Percentiles rank a stretch among this genome's conserved stretches.
phyloP scores from a whole-genome alignment of 2,888 invertebrate genomes.

The Lamproptera curius region DNA sequence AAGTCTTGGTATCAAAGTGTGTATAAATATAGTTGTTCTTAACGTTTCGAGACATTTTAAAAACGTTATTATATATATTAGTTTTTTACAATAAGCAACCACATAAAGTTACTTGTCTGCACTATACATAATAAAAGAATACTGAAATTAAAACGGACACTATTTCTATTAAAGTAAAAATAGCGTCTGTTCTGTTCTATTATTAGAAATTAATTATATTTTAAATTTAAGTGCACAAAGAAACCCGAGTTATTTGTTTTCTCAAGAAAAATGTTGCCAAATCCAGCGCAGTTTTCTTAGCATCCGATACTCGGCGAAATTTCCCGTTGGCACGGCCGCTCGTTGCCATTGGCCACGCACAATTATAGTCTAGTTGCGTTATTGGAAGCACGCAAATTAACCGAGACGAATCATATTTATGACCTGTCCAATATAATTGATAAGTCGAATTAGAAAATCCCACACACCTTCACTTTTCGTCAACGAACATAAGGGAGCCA shows the following conservation, averaged over 20 bases:
- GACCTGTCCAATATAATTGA: slow-evolving; percentile 12
- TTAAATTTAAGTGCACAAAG: too few species aligned
- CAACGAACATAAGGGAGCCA: slow-evolving; percentile 1
- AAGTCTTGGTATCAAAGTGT: too few species aligned
- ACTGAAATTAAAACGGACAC: too few species aligned
- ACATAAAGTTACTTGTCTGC: too few species aligned
- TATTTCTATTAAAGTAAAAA: too few species aligned
- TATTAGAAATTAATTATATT: too few species aligned
- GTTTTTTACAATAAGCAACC: too few species aligned
- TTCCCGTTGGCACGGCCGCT: slow-evolving; percentile 13
- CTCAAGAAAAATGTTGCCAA: not conserved
- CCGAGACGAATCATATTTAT: slow-evolving; percentile 20
- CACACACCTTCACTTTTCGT: slow-evolving; percentile 6
- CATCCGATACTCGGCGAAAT: not conserved
- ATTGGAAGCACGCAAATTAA: slow-evolving; percentile 14
- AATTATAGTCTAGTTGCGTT: slow-evolving; percentile 13
- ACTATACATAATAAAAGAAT: too few species aligned
- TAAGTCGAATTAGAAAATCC: slow-evolving; percentile 14
- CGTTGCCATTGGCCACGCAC: slow-evolving; percentile 11
- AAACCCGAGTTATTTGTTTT: not conserved
- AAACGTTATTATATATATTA: too few species aligned
- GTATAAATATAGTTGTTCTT: too few species aligned
- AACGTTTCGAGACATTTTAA: too few species aligned
- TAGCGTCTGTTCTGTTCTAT: too few species aligned
- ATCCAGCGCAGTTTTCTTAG: slow-evolving; percentile 10